Conservation (phyloP, 2,797 vertebrate genomes). For the Pipistrellus pipistrellus region DNA sequence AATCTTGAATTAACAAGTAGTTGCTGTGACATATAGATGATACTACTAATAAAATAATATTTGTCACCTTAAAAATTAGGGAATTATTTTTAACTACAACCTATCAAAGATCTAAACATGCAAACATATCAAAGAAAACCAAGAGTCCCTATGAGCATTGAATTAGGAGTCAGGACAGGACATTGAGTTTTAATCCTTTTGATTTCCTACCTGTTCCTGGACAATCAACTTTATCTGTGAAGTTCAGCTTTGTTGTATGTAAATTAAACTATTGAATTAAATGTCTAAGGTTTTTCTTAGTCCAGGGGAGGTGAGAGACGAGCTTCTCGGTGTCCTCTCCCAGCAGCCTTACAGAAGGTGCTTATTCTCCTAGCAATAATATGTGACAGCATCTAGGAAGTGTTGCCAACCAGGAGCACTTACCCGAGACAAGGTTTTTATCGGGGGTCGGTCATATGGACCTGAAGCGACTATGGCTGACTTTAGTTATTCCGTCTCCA, state of each 20-base stretch:
- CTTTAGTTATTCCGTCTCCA: background rate
- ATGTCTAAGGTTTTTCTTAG: conserved; percentile 29
- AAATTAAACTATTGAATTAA: conserved; percentile 56
- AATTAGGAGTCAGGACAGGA: conserved; percentile 41
- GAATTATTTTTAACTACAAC: conserved; percentile 31
- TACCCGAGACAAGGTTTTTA: background rate
- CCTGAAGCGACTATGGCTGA: background rate
- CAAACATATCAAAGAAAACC: background rate
- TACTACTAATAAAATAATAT: conserved; percentile 56
- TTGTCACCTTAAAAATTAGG: conserved; percentile 46
- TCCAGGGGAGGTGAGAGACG: background rate
- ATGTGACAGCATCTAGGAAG: background rate
- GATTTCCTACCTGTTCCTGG: background rate
- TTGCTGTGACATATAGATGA: background rate
- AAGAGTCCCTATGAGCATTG: background rate
- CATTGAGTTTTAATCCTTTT: conserved; percentile 33
- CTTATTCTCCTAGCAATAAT: background rate
- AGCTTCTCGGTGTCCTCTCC: background rate
- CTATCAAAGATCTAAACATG: conserved; percentile 42
- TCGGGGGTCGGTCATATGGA: background rate
- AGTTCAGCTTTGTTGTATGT: conserved; percentile 38
- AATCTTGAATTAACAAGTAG: background rate
- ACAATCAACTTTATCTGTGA: conserved; percentile 49
- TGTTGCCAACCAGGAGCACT: background rate
- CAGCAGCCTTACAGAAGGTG: background rate